phyloP scores from a whole-genome alignment of 2,113 vertebrate species.

The Mesitornis unicolor region DNA sequence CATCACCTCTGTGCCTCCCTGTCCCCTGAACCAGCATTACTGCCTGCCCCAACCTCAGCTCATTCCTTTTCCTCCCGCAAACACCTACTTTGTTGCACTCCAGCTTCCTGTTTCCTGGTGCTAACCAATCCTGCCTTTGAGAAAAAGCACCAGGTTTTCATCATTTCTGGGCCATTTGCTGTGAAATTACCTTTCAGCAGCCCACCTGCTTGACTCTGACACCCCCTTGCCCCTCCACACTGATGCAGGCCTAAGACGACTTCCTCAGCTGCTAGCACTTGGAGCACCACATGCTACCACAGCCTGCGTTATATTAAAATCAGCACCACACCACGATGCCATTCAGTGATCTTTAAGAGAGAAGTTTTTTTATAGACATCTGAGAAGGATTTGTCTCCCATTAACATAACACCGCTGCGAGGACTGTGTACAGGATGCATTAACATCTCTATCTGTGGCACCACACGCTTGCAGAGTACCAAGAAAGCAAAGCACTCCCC shows the following conservation, averaged over 20 bases:
- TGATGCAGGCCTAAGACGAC: neutral
- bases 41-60: neutral
- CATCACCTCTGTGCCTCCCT: no score
- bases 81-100: neutral
- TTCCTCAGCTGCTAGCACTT: neutral
- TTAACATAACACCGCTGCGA: neutral
- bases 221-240: neutral
- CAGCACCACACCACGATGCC: accelerated
- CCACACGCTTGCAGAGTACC: accelerated
- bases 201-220: neutral
- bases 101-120: neutral
- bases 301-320: neutral
- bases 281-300: neutral
- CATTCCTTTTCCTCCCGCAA: neutral
- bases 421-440: neutral
- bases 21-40: accelerated
- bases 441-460: neutral
- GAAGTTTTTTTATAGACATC: neutral
- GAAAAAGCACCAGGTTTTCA: neutral
- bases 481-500: neutral
- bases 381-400: neutral
- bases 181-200: neutral
- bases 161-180: neutral
- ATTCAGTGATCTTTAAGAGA: neutral
- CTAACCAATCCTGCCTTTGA: neutral